Base-by-base conservation (phyloP, 2,797 vertebrate genomes). In the Clarias pachynema region DNA sequence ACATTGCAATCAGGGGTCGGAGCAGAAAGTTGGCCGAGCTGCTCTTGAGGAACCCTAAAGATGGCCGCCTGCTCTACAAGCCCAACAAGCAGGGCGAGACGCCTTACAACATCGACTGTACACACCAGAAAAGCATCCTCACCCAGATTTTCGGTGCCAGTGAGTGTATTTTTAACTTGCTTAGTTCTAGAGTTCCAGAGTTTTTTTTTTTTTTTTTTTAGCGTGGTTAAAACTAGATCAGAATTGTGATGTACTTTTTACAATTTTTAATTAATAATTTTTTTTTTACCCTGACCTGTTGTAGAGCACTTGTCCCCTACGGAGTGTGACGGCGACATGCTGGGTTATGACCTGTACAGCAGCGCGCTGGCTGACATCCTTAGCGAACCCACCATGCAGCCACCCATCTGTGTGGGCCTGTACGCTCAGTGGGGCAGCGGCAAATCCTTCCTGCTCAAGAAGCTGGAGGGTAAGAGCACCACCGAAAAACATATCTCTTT, bases 401-500 rank as follows among this genome's bases (percentile, higher is more conserved):
- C 98, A 0, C 98, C 98, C 59, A 99, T 99, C 89, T 99, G 98
- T 70, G 98, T 99, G 72, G 98, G 98, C 49, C 93, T 99, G 14
- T 99, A 99, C 1, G 98, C 98, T 20, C 98, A 99, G 91, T 99
- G 98, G 98, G 98, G 98, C 79, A 99, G 98, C 37, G 98, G 98
- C 85, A 99, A 99, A 87, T 99, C 98, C 82, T 99, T 99, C 92
- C 93, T 99, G 75, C 97, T 99, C 20, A 99, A 99, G 94, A 99
- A 99, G 91, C 96, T 99, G 29, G 98, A 99, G 95, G 98, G 98
- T 99, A 93, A 92, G 88, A 84, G n/a, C 84, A 49, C 29, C n/a
- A 7, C 26, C 59, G 37, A 10, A 24, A 49, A 1, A 22, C 16
- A 8, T 26, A 10, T 20, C 3, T 15, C 6, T 40, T 40, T 24